Evolutionary conservation across 2,888 invertebrate species (phyloP), one percentile per base, ranked within the genome.

Genomic region (Yponomeuta malinellus): DNA sequence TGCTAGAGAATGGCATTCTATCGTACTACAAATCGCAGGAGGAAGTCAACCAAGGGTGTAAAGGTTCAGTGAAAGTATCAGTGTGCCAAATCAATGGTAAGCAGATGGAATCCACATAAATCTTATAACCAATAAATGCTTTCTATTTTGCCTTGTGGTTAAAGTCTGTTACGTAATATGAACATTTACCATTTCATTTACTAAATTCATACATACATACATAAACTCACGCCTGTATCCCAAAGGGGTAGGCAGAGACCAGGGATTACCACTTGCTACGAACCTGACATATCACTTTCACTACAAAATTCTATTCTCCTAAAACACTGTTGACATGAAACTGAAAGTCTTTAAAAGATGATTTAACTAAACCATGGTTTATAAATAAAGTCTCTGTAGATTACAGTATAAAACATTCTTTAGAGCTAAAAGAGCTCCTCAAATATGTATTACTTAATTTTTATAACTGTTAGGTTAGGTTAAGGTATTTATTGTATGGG

Each of bases 1-100:
- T 96, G 68, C 88, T 97, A 79, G 96, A 96, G 79, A 95, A 96
- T 88, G 96, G 96, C 63, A 94, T 96, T 71, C 86, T 97, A 77
- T 95, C 96, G 0, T 97, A 97, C 84, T 97, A 96, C 81, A 95
- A 96, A 84, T 96, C 96, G 0, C 95, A 96, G 80, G 96, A 96
- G 76, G 96, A 96, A 91, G 96, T 96, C 5, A 95, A 93, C 81
- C 96, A 96, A 87, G 96, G 96, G 43, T 96, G 96, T 82, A 96
- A 96, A 89, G 96, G 96, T 48, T 96, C 96, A 71, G 94, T 96
- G 75, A 96, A 96, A 89, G 95, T 97, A 75, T 94, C 96, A 71
- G 96, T 96, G 65, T 96, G 96, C 86, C 96, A 96, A 91, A 96
- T 97, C 76, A 95, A 95, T 86, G 96, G 96, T 96, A 88, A 83